Base-by-base conservation (phyloP, 2,797 vertebrate genomes). In the Meda fulgida region DNA sequence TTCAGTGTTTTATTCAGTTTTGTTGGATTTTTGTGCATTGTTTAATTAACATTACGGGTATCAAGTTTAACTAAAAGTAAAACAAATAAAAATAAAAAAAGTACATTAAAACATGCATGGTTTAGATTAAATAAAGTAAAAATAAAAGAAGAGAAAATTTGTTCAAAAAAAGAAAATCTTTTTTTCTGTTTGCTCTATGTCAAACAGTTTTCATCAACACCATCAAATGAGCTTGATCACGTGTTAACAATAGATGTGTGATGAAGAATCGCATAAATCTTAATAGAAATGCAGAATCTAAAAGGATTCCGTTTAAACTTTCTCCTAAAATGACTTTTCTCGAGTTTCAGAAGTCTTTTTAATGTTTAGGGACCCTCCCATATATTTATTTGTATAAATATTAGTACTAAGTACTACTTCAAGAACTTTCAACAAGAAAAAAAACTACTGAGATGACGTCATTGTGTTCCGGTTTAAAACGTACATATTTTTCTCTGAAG, bases 391-490 rank as follows among this genome's bases (percentile, higher is more conserved):
- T 26, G 51, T n/a, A 40, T 38, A 21, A 11, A 65, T 21, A 9
- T 14, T 46, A 5, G 26, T 46, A 31, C n/a, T n/a, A n/a, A n/a
- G n/a, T n/a, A n/a, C n/a, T n/a, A n/a, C 84, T 66, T 40, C 29
- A 26, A 72, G 21, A 23, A 21, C 16, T 72, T 11, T 46, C 10
- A 36, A 21, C 2, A 40, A 46, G 7, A 43, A 21, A 65, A 76
- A 75, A 70, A 81, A 53, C 78, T 43, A 21, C 38, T 51, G 29
- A 53, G 60, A 81, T 91, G 79, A 90, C 81, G 90, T 91, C 87
- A 91, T 89, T 58, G 8, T 16, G 53, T 58, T 6, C 31, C 38
- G 29, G 51, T 70, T 67, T 48, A 79, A 63, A 48, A 48, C 16
- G 34, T 34, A 83, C 26, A 66, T 72, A n/a, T 34, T 75, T 65